Evolutionary conservation across 2,797 vertebrate genomes (phyloP).

Genomic region (Crenuchus spilurus): DNA sequence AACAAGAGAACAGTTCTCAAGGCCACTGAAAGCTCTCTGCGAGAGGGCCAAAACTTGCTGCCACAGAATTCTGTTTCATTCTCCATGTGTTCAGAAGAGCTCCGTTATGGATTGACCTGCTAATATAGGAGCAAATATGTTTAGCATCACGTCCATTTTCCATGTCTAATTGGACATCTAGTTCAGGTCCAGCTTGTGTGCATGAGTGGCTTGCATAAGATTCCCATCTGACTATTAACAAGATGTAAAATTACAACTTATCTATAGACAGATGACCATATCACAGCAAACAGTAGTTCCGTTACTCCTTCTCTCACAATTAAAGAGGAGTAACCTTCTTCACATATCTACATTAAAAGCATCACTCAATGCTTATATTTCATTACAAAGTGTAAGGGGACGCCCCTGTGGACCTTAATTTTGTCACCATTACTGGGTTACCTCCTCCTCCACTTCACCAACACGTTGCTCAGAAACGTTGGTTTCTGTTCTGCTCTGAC

Average conservation of each 20-base stretch:
- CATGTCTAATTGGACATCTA: constrained; percentile 32
- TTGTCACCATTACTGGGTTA: too few species aligned
- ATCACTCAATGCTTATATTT: too few species aligned
- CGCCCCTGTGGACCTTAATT: too few species aligned
- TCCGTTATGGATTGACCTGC: constrained; percentile 44
- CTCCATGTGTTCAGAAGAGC: constrained; percentile 47
- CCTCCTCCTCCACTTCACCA: too few species aligned
- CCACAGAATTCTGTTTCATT: constrained; percentile 62
- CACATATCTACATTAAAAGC: too few species aligned
- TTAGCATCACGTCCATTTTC: constrained; percentile 47
- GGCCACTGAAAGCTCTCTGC: constrained; percentile 73
- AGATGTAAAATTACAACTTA: background rate
- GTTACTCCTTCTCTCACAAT: too few species aligned
- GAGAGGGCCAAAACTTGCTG: constrained; percentile 71
- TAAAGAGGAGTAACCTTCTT: too few species aligned
- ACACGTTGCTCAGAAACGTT: too few species aligned
- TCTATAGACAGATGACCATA: background rate
- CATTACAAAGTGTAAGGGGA: too few species aligned
- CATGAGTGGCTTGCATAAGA: background rate
- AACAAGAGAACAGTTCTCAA: constrained; percentile 75
- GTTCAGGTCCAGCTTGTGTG: constrained; percentile 17
- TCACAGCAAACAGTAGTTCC: background rate
- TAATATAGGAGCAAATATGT: constrained; percentile 50
- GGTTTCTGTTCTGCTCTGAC: too few species aligned
- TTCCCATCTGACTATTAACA: background rate